Base-by-base conservation (phyloP, 2,888 invertebrate genomes). In the Agonopterix arenella region DNA sequence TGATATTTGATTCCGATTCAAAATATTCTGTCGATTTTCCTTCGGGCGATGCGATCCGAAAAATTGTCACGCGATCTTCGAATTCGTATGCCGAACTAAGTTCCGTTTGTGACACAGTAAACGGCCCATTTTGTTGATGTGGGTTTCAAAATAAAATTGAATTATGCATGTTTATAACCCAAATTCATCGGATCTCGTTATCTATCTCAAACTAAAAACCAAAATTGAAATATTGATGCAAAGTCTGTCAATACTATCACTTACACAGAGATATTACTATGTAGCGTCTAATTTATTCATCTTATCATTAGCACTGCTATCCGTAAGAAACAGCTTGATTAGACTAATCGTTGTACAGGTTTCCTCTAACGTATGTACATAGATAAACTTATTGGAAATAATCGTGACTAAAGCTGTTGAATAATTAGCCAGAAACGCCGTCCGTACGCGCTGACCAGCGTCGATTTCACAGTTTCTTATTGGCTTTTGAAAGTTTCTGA, bases 381-480 rank as follows among this genome's bases (percentile, higher is more conserved):
- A 61, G 58, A 66, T 57, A 64, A 53, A 53, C 49, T 48, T 58
- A 59, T 72, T 74, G 69, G 60, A 74, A 75, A 76, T 70, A 80
- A 70, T 84, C 84, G 86, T 85, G 85, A 84, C 76, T 62, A 59
- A 67, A 60, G 64, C 65, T 74, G 67, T 69, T 70, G 70, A 80
- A 80, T 86, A 85, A 84, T 86, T 86, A 85, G 82, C 67, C 59
- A 71, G 70, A 73, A 74, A 69, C 68, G 66, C 66, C 58, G 71
- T 70, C 66, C 58, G 71, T 70, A 68, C 68, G 64, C 60, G 64
- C 61, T 62, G 66, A 68, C 66, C 61, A 64, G 73, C 70, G 73
- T 68, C 66, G 75, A 82, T 84, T 83, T 83, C 82, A 80, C 73
- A 79, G 80, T 76, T 75, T 80, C 77, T 78, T 78, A 78, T 78